These are phyloP conservation scores for Therioaphis trifolii DNA, from an alignment of 2,888 invertebrate species.

Conservation along the genomic window DNA sequence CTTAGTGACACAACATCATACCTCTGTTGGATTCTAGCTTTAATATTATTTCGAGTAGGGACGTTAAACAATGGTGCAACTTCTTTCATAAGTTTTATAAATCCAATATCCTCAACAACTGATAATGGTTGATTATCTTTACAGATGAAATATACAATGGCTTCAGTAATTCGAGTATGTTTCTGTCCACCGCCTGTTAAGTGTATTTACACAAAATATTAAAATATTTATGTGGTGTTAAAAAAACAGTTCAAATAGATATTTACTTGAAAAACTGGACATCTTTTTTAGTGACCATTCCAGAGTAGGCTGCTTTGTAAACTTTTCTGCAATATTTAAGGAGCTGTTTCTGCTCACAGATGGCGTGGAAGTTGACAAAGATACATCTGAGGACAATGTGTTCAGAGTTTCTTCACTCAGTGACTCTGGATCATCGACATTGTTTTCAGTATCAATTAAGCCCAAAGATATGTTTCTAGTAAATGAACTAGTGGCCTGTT, in stretches of 20 bases:
- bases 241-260: slow-evolving; percentile 23
- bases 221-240: background rate
- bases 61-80: no score
- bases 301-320: slow-evolving; percentile 19
- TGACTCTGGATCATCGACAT: slow-evolving; percentile 28
- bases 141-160: slow-evolving; percentile 27
- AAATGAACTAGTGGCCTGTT: slow-evolving; percentile 4
- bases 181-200: slow-evolving; percentile 21
- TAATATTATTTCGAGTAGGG: no score
- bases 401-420: slow-evolving; percentile 15
- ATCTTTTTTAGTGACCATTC: slow-evolving; percentile 30
- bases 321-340: background rate
- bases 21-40: no score
- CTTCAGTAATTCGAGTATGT: slow-evolving; percentile 28
- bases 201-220: slow-evolving; percentile 2
- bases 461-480: background rate
- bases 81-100: background rate
- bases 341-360: background rate
- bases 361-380: slow-evolving; percentile 7
- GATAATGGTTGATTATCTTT: slow-evolving; percentile 36
- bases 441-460: slow-evolving; percentile 9
- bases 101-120: no score
- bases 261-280: slow-evolving; percentile 22
- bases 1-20: no score
- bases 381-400: background rate